Conservation (phyloP, 2,113 vertebrate species). For the Kryptolebias marmoratus region DNA sequence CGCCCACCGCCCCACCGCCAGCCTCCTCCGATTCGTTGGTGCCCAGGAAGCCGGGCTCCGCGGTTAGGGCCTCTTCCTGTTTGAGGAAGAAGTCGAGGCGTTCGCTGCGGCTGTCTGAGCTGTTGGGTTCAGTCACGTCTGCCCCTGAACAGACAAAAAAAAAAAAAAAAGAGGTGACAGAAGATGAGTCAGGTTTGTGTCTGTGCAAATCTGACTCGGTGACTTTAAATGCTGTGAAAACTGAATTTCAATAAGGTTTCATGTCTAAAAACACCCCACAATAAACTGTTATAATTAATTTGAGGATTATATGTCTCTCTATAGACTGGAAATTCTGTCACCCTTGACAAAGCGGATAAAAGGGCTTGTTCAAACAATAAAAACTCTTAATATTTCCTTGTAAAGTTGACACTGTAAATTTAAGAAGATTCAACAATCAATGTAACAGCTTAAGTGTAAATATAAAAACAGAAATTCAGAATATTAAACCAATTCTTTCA, state of each 20-base stretch:
- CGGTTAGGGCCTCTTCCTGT: slow-evolving; percentile 85
- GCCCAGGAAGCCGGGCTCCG: slow-evolving; percentile 85
- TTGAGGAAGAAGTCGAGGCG: slow-evolving; percentile 85
- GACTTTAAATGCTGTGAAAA: slow-evolving; percentile 2
- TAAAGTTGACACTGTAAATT: slow-evolving; percentile 18
- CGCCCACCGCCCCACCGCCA: slow-evolving; percentile 75
- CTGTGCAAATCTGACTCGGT: slow-evolving; percentile 1
- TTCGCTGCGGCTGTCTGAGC: slow-evolving; percentile 87
- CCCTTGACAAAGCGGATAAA: slow-evolving; percentile 19
- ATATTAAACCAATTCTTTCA: slow-evolving; percentile 53
- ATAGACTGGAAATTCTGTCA: slow-evolving; percentile 13
- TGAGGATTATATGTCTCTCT: slow-evolving; percentile 34
- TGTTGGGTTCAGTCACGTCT: slow-evolving; percentile 87
- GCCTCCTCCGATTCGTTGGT: slow-evolving; percentile 87
- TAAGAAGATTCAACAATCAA: slow-evolving; percentile 27
- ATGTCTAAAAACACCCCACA: slow-evolving; percentile 11
- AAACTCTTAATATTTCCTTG: not conserved
- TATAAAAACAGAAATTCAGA: slow-evolving; percentile 6
- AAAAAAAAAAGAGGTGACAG: slow-evolving; percentile 7
- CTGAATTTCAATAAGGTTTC: slow-evolving; percentile 10
- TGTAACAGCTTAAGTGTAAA: slow-evolving; percentile 31
- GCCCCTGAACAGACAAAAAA: slow-evolving; percentile 74
- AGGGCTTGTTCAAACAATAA: slow-evolving; percentile 14
- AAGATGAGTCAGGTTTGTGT: slow-evolving; percentile 14
- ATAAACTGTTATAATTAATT: slow-evolving; percentile 29